Evolutionary conservation across 2,113 vertebrate genomes (phyloP).

Genomic region (Cricetomys ansorgei): DNA sequence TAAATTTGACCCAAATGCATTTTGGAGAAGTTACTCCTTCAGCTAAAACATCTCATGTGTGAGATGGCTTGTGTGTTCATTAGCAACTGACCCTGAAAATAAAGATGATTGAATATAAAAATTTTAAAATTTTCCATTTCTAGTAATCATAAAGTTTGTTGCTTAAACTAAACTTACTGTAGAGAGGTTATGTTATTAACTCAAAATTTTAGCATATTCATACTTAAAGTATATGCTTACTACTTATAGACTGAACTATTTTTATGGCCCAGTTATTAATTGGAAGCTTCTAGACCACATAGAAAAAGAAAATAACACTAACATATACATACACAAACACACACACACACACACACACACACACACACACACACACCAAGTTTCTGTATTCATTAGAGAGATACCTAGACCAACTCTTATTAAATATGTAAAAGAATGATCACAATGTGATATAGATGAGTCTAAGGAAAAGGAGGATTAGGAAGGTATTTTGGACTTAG

Average conservation of each 20-base stretch:
- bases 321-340: too few relatives aligned
- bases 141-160: not conserved
- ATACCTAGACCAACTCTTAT: not conserved
- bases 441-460: not conserved
- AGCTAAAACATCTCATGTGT: not conserved
- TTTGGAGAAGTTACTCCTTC: not conserved
- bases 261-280: not conserved
- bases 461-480: not conserved
- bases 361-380: not conserved
- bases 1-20: not conserved
- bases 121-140: not conserved
- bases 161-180: not conserved
- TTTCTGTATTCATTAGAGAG: not conserved
- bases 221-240: not conserved
- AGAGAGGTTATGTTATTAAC: not conserved
- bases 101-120: not conserved
- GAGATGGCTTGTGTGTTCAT: not conserved
- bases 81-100: not conserved
- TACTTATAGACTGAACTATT: not conserved
- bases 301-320: slow-evolving; percentile 38
- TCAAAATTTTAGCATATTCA: slow-evolving; percentile 1
- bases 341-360: not conserved
- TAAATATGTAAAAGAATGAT: not conserved
- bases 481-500: not conserved
- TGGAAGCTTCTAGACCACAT: not conserved